A percentile compares a stretch with the other conserved stretches of the same genome.
These are phyloP conservation scores for Ciconia boyciana DNA, from an alignment of 2,113 vertebrate species.

Conservation along the genomic window DNA sequence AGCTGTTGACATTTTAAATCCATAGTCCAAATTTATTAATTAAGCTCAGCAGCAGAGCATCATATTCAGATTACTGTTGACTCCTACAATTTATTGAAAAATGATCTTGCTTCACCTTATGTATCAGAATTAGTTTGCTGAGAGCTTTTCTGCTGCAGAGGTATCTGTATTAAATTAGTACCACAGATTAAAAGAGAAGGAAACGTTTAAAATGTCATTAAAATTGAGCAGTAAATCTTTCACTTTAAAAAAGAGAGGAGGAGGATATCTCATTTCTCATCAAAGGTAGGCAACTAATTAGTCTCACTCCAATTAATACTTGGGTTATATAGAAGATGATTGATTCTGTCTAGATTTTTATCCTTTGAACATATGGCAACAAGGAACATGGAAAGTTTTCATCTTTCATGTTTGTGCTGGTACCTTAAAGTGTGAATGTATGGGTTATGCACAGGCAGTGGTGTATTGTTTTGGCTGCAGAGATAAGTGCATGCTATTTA, in stretches of 20 bases:
- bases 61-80: not conserved
- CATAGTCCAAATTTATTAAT: conserved; percentile 27
- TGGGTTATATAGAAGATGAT: conserved; percentile 9
- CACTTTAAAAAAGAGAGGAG: conserved; percentile 1
- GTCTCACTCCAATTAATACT: conserved; percentile 38
- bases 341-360: conserved; percentile 38
- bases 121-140: not conserved
- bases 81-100: not conserved
- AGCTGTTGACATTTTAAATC: conserved; percentile 15
- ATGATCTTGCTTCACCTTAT: not conserved
- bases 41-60: not conserved
- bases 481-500: not conserved
- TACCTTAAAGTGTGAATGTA: not conserved
- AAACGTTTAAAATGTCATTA: conserved; percentile 35
- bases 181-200: conserved; percentile 2
- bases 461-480: not conserved
- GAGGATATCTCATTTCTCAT: not conserved
- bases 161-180: not conserved
- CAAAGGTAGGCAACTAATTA: conserved; percentile 39
- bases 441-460: not conserved
- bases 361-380: conserved; percentile 24
- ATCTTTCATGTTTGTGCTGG: not conserved
- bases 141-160: not conserved
- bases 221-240: conserved; percentile 24
- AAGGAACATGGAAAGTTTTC: not conserved